These are phyloP conservation scores for Palaemon carinicauda DNA, from an alignment of 1,140 invertebrate genomes.

Conservation along the genomic window DNA sequence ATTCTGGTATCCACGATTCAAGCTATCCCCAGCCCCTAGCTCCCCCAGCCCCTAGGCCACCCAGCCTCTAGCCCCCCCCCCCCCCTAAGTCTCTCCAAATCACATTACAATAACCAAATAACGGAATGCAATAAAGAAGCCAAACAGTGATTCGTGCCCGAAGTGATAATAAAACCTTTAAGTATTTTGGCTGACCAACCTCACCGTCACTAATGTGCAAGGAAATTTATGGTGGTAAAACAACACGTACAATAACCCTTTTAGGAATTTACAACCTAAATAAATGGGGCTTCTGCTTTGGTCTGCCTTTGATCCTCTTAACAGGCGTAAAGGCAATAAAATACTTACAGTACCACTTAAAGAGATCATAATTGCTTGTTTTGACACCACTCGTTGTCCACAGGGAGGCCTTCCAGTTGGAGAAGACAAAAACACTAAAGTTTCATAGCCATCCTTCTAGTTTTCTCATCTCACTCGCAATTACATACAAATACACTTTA, in stretches of 20 bases:
- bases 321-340: constrained; percentile 31
- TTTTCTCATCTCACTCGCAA: not conserved
- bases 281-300: not conserved
- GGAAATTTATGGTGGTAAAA: not conserved
- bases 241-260: not conserved
- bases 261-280: not conserved
- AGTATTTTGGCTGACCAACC: too few species aligned
- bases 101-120: too few species aligned
- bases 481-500: not conserved
- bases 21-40: too few species aligned
- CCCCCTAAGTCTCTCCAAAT: too few species aligned
- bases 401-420: not conserved
- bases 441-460: too few species aligned
- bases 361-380: constrained; percentile 39
- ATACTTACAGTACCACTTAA: not conserved
- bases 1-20: too few species aligned
- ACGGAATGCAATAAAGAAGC: too few species aligned
- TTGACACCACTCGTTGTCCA: not conserved
- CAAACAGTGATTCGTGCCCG: too few species aligned
- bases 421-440: not conserved
- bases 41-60: too few species aligned
- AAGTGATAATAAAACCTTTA: too few species aligned
- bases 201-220: too few species aligned
- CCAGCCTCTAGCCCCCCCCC: too few species aligned
- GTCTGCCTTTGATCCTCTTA: not conserved